Evolutionary conservation across 1,140 invertebrate species (phyloP).

Genomic region (Drosophila hydei): DNA sequence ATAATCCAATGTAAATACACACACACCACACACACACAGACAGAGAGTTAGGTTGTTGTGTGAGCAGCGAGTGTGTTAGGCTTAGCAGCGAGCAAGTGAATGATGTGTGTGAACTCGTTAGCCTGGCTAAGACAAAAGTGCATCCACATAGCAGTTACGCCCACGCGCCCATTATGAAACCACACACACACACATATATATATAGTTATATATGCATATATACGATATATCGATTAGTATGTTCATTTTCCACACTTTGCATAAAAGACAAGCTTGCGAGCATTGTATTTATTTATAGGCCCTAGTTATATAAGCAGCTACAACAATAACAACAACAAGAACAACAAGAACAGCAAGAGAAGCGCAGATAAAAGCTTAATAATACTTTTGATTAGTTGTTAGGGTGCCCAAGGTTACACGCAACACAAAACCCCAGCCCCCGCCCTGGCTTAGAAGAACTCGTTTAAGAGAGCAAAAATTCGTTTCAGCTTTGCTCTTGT

Average conservation of each 20-base stretch:
- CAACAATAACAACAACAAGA: constrained; percentile 28
- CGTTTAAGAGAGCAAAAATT: constrained; percentile 20
- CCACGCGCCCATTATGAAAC: not conserved
- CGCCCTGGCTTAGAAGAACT: constrained; percentile 27
- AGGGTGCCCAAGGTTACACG: constrained; percentile 33
- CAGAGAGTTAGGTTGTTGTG: constrained; percentile 1
- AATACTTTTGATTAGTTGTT: constrained; percentile 31
- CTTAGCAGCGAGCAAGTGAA: constrained; percentile 1
- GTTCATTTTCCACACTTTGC: constrained; percentile 75
- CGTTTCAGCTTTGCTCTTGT: constrained; percentile 8
- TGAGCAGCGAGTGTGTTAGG: not conserved
- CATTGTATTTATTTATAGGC: constrained; percentile 72
- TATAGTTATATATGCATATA: constrained; percentile 16
- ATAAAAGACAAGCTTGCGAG: constrained; percentile 78
- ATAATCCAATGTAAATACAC: constrained; percentile 48
- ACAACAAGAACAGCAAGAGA: not conserved
- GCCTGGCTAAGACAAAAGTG: constrained; percentile 53
- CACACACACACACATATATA: constrained; percentile 35
- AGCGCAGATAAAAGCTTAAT: constrained; percentile 10
- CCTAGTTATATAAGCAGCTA: constrained; percentile 55
- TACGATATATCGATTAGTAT: constrained; percentile 40
- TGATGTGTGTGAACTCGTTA: constrained; percentile 10
- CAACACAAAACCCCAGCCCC: not conserved
- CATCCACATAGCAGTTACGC: constrained; percentile 25
- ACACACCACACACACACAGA: constrained; percentile 31